Percentiles rank a stretch among this genome's conserved stretches.
Evolutionary conservation across 2,797 vertebrate genomes (phyloP).

Genomic region (Sebastolobus altivelis): DNA sequence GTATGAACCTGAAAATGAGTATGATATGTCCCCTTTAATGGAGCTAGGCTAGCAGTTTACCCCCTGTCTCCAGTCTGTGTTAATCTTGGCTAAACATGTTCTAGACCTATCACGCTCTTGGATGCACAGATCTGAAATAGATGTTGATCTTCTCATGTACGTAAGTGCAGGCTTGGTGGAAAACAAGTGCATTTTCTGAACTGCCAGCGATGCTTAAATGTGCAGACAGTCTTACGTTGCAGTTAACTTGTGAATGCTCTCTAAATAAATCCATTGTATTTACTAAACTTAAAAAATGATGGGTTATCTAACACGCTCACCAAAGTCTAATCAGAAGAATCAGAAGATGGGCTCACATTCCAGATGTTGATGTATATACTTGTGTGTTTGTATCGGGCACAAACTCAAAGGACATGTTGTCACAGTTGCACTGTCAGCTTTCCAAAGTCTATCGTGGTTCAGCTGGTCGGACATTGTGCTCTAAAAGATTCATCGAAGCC

Average conservation of each 20-base stretch:
- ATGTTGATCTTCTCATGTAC: not conserved
- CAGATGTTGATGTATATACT: slow-evolving; percentile 81
- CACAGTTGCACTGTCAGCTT: slow-evolving; percentile 53
- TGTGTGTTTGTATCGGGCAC: slow-evolving; percentile 19
- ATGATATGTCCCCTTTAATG: not conserved
- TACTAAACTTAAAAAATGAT: slow-evolving; percentile 9
- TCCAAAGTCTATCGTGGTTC: slow-evolving; percentile 36
- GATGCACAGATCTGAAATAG: not conserved
- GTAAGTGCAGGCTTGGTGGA: not conserved
- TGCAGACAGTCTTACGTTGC: not conserved
- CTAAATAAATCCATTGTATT: slow-evolving; percentile 18
- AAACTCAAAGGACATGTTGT: slow-evolving; percentile 31
- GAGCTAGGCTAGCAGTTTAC: not conserved
- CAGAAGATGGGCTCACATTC: slow-evolving; percentile 82
- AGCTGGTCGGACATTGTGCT: slow-evolving; percentile 7
- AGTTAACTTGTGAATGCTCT: slow-evolving; percentile 1
- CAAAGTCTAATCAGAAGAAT: slow-evolving; percentile 66
- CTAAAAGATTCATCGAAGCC: slow-evolving; percentile 67
- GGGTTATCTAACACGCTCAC: slow-evolving; percentile 28
- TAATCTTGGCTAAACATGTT: not conserved
- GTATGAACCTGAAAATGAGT: not conserved
- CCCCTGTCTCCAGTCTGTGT: not conserved
- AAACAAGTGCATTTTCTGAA: not conserved
- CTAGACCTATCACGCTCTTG: not conserved
- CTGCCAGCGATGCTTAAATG: not conserved